These are phyloP conservation scores for Danionella cerebrum DNA, from an alignment of 2,113 vertebrate species.

Conservation along the genomic window DNA sequence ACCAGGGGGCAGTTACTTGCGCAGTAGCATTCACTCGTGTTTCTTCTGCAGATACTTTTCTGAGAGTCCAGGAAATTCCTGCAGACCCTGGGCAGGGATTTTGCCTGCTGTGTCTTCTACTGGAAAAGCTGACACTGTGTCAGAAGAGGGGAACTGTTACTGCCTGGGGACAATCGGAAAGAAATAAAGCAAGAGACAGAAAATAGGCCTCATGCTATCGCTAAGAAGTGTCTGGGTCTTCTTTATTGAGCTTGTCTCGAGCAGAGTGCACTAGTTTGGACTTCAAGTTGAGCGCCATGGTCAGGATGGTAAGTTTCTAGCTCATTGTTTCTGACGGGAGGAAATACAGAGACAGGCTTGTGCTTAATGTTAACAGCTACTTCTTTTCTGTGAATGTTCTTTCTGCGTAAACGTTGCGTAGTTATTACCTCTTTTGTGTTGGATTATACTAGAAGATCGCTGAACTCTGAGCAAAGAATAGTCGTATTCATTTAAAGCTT, in stretches of 20 bases:
- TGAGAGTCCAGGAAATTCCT: constrained; percentile 79
- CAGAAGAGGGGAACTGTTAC: background rate
- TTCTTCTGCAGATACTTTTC: constrained; percentile 59
- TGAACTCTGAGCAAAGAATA: background rate
- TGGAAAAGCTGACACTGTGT: constrained; percentile 85
- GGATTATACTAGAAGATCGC: no score
- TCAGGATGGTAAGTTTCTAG: constrained; percentile 35
- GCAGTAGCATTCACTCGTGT: constrained; percentile 56
- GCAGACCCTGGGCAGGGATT: constrained; percentile 78
- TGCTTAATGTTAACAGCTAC: background rate
- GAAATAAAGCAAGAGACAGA: constrained; percentile 14
- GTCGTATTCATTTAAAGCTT: constrained; percentile 12
- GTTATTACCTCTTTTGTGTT: background rate
- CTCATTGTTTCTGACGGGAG: background rate
- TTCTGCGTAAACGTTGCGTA: background rate
- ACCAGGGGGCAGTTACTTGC: constrained; percentile 65
- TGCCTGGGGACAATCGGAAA: constrained; percentile 11
- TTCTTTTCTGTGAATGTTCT: background rate
- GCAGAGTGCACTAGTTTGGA: constrained; percentile 22
- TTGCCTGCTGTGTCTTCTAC: constrained; percentile 68
- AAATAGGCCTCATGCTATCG: constrained; percentile 66
- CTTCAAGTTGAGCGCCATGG: constrained; percentile 9
- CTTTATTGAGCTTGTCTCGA: constrained; percentile 45
- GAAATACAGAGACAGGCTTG: no score
- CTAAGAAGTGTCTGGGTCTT: constrained; percentile 43